Evolutionary conservation across 2,888 invertebrate species (phyloP), one percentile per base, ranked within the genome.

Genomic region (Epinotia brunnichana): DNA sequence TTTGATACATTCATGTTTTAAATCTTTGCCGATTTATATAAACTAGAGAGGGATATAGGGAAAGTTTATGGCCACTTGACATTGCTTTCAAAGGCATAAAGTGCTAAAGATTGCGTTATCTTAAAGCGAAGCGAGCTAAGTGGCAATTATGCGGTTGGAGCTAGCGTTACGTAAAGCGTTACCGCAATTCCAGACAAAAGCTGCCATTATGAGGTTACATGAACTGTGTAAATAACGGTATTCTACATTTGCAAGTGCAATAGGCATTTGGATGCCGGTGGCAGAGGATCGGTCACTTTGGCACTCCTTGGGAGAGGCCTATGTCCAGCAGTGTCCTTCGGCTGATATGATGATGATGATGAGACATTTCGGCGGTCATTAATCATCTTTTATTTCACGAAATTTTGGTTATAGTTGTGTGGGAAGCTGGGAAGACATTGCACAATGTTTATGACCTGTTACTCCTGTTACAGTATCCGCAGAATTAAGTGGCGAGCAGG

Each of bases 31-130:
- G 15, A 29, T 62, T 3, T 64, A 54, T 35, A 19, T 54, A 41
- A 44, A 48, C 11, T 61, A 44, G 21, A 61, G 1, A 41, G 21
- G 54, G 24, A 39, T 21, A 77, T 74, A 66, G 53, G 61, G 59
- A 51, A 69, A 74, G 77, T 77, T 77, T 77, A 77, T 76, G 75
- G 77, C 68, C 80, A 81, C 82, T 83, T 83, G 81, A 83, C 76
- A 78, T 79, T 76, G 79, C 76, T 79, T 82, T 80, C 82, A 80
- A 81, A 80, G 75, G 77, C 74, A 77, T 75, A 76, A 71, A 81
- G 79, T 82, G 80, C 78, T 80, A 78, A 69, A 79, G 81, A 80
- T 80, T 79, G 75, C 69, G 67, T 82, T 84, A 83, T 83, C 81
- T 82, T 77, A 80, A 83, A 80, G 81, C 63, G 78, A 80, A 78